Evolutionary conservation across 1,140 invertebrate species (phyloP).

Genomic region (Phenacoccus solenopsis): DNA sequence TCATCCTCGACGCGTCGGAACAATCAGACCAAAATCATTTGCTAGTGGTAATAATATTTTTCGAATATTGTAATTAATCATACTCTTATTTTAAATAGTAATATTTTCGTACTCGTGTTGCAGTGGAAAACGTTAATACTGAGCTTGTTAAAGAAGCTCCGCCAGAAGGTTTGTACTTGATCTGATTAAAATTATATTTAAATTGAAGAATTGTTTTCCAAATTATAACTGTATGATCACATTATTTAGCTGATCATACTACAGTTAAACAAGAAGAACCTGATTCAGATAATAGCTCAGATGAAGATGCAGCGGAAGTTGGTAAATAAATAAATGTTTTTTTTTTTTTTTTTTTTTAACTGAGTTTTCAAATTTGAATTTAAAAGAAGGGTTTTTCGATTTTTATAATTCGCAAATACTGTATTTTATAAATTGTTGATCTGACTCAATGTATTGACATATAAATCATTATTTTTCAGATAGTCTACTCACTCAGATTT

Average conservation of each 20-base stretch:
- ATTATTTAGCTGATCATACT: not conserved
- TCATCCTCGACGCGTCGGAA: not conserved
- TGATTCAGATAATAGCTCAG: not conserved
- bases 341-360: not conserved
- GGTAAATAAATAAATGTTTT: not conserved
- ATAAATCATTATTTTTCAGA: too few relatives aligned
- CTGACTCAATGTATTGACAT: too few relatives aligned
- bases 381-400: not conserved
- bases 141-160: not conserved
- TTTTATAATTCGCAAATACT: too few relatives aligned
- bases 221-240: too few relatives aligned
- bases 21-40: not conserved
- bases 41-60: not conserved
- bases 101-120: not conserved
- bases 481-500: conserved; percentile 4
- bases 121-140: not conserved
- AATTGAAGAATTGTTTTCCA: not conserved
- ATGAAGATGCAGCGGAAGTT: not conserved
- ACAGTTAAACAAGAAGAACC: not conserved
- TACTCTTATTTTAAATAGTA: not conserved
- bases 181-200: not conserved
- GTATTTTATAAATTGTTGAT: too few relatives aligned
- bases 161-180: not conserved
- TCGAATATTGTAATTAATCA: not conserved
- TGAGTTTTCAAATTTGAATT: not conserved